Conservation (phyloP, 2,113 vertebrate genomes). For the Macroglossus sobrinus region DNA sequence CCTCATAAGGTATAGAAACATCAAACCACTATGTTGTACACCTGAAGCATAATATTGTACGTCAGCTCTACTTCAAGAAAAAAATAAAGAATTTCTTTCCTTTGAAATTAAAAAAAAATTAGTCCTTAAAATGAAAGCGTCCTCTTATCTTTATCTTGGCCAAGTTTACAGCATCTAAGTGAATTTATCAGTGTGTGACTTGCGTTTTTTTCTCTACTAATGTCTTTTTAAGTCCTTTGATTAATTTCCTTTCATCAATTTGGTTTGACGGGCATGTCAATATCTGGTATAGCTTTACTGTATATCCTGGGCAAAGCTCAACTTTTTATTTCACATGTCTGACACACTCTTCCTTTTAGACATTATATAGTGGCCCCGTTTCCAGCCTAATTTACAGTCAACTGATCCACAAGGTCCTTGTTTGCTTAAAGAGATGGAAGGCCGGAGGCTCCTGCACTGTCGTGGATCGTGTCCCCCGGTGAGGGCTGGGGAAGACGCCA, state of each 20-base stretch:
- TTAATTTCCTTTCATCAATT: slow-evolving; percentile 28
- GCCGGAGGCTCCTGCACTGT: background rate
- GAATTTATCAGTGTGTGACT: background rate
- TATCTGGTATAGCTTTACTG: background rate
- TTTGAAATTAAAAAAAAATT: background rate
- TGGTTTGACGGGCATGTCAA: background rate
- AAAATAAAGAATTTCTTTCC: background rate
- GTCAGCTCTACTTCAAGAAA: too few species aligned
- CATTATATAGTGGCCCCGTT: background rate
- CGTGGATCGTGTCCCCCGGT: background rate
- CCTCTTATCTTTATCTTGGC: background rate
- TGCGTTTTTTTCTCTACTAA: background rate
- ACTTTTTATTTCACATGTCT: background rate
- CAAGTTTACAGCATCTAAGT: background rate
- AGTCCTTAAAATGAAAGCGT: background rate
- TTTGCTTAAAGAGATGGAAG: background rate
- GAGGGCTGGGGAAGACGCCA: background rate
- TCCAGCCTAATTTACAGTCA: background rate
- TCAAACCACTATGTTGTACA: too few species aligned
- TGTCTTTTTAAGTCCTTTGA: background rate
- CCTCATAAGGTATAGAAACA: background rate
- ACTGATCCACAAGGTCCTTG: background rate
- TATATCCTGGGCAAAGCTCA: background rate
- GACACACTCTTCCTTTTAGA: background rate
- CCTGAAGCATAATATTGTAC: background rate